These are phyloP conservation scores for Oenanthe melanoleuca DNA, from an alignment of 2,113 vertebrate species.

Conservation along the genomic window DNA sequence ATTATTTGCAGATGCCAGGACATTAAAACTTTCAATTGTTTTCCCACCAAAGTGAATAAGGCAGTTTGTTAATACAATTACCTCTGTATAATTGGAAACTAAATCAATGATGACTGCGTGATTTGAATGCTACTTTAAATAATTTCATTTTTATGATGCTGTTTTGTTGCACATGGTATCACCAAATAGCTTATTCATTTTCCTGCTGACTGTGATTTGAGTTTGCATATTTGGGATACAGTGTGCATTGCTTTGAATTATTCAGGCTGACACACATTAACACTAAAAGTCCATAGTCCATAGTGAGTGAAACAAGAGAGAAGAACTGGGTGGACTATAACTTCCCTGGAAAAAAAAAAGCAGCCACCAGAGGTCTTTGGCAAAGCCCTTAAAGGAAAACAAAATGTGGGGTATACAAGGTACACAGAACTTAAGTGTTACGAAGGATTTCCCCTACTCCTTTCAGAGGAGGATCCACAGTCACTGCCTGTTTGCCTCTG, in stretches of 20 bases:
- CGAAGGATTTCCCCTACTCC: background rate
- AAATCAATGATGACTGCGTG: constrained; percentile 68
- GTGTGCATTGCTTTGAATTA: constrained; percentile 22
- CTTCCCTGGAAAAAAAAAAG: background rate
- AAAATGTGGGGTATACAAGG: background rate
- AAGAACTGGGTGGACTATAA: background rate
- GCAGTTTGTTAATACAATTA: constrained; percentile 71
- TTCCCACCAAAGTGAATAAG: constrained; percentile 68
- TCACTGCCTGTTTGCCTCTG: background rate
- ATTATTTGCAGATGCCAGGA: constrained; percentile 59
- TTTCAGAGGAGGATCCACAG: background rate
- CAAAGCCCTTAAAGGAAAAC: background rate
- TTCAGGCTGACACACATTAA: constrained; percentile 4
- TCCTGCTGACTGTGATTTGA: constrained; percentile 52
- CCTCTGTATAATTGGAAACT: constrained; percentile 73
- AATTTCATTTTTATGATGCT: constrained; percentile 71
- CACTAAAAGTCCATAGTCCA: background rate
- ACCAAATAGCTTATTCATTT: constrained; percentile 68
- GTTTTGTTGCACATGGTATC: constrained; percentile 59
- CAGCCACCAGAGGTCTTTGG: background rate
- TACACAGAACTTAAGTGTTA: background rate
- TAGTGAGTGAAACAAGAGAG: background rate
- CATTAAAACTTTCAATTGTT: constrained; percentile 67
- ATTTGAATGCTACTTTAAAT: constrained; percentile 74
- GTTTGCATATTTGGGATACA: background rate